Percentiles rank a stretch among this genome's conserved stretches.
Conservation (phyloP, 2,888 invertebrate species). For the Amblyteles armatorius region DNA sequence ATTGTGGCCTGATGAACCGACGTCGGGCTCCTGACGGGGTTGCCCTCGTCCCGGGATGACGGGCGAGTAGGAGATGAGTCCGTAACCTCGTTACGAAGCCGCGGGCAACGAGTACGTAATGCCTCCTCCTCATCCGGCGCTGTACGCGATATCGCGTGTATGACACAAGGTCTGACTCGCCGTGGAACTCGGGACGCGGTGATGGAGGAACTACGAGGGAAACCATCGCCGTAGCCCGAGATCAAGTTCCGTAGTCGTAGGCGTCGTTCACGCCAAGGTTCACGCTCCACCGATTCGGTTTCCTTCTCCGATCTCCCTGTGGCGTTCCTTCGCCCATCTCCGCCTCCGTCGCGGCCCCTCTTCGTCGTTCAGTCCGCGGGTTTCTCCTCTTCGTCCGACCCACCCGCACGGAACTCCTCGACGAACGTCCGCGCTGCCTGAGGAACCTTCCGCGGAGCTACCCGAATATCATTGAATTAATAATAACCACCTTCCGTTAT, state of each 20-base stretch:
- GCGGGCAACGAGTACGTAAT: slow-evolving; percentile 71
- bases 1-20: slow-evolving; percentile 84
- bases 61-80: slow-evolving; percentile 82
- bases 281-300: slow-evolving; percentile 6
- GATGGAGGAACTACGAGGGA: slow-evolving; percentile 7
- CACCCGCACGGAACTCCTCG: slow-evolving; percentile 2
- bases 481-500: slow-evolving; percentile 76
- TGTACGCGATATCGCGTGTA: slow-evolving; percentile 12
- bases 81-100: slow-evolving; percentile 82
- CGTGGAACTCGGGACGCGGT: slow-evolving; percentile 12
- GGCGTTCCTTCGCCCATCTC: not conserved
- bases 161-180: too few relatives aligned
- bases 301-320: slow-evolving; percentile 7
- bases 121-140: slow-evolving; percentile 27
- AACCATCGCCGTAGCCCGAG: slow-evolving; percentile 1
- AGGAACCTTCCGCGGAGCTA: slow-evolving; percentile 64
- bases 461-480: slow-evolving; percentile 79
- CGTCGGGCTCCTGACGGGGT: slow-evolving; percentile 77
- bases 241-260: slow-evolving; percentile 15
- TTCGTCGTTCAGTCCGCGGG: slow-evolving; percentile 2
- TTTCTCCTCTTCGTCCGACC: slow-evolving; percentile 29
- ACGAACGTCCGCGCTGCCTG: slow-evolving; percentile 36
- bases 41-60: slow-evolving; percentile 60
- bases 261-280: slow-evolving; percentile 12
- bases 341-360: not conserved